Evolutionary conservation across 2,113 vertebrate genomes (phyloP).

Genomic region (Takifugu flavidus): DNA sequence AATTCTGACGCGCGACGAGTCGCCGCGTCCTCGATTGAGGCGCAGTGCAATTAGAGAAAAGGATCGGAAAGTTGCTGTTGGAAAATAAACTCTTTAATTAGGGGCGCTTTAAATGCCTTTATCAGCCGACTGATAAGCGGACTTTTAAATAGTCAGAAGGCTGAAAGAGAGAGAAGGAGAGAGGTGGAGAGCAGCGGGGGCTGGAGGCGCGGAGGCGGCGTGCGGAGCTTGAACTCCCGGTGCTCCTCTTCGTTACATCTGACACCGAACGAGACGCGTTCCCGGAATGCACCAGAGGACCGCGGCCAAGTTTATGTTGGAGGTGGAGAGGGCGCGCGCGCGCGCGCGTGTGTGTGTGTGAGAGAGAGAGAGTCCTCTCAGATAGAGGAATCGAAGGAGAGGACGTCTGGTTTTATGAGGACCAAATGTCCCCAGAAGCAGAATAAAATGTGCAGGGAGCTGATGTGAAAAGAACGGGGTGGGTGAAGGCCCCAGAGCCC

Average conservation of each 20-base stretch:
- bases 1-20: not conserved
- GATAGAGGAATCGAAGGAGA: slow-evolving; percentile 16
- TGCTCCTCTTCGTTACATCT: slow-evolving; percentile 58
- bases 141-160: not conserved
- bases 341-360: not conserved
- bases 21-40: not conserved
- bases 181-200: not conserved
- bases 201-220: slow-evolving; percentile 31
- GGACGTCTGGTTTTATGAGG: slow-evolving; percentile 30
- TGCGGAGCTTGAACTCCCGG: slow-evolving; percentile 55
- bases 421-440: slow-evolving; percentile 25
- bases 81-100: too few relatives aligned
- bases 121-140: not conserved
- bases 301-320: slow-evolving; percentile 52
- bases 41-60: too few relatives aligned
- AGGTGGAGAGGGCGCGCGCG: too few relatives aligned
- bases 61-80: too few relatives aligned
- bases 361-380: slow-evolving; percentile 13
- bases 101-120: too few relatives aligned
- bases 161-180: not conserved
- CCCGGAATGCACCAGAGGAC: slow-evolving; percentile 58
- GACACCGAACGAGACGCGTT: slow-evolving; percentile 59
- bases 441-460: not conserved
- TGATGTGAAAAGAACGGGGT: too few relatives aligned
- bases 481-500: not conserved